These are phyloP conservation scores for Caenorhabditis sp. DNA, from an alignment of 2,888 invertebrate species.

Conservation along the genomic window DNA sequence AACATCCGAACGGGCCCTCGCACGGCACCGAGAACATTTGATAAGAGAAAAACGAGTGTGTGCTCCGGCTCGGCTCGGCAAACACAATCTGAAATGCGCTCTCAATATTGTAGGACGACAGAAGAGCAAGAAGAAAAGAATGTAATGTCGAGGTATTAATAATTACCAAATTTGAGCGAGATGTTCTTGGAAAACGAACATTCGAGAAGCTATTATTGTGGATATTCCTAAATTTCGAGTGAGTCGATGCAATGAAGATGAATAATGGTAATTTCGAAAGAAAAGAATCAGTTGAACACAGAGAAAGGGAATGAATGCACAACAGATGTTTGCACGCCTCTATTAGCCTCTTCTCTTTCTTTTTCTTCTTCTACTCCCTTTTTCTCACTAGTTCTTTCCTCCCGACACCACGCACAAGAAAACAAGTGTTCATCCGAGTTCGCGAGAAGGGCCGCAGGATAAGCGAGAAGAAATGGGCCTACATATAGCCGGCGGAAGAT, in stretches of 20 bases:
- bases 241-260: too few relatives aligned
- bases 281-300: too few relatives aligned
- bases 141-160: not conserved
- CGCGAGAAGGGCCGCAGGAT: too few relatives aligned
- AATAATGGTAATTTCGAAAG: too few relatives aligned
- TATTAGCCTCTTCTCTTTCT: too few relatives aligned
- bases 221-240: too few relatives aligned
- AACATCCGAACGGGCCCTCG: conserved; percentile 56
- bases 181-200: not conserved
- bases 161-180: not conserved
- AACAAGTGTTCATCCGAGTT: too few relatives aligned
- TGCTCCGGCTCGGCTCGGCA: not conserved
- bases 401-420: too few relatives aligned
- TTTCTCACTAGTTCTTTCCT: not conserved
- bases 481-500: too few relatives aligned
- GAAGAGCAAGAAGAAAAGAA: not conserved
- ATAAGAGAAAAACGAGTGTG: not conserved
- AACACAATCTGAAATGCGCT: conserved; percentile 11
- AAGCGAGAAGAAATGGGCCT: too few relatives aligned
- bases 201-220: not conserved
- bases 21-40: conserved; percentile 52
- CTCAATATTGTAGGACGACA: not conserved
- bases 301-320: too few relatives aligned
- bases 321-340: too few relatives aligned
- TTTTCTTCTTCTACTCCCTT: not conserved